Evolutionary conservation across 2,797 vertebrate genomes (phyloP), one percentile per base, ranked within the genome.

Genomic region (Helostoma temminkii): DNA sequence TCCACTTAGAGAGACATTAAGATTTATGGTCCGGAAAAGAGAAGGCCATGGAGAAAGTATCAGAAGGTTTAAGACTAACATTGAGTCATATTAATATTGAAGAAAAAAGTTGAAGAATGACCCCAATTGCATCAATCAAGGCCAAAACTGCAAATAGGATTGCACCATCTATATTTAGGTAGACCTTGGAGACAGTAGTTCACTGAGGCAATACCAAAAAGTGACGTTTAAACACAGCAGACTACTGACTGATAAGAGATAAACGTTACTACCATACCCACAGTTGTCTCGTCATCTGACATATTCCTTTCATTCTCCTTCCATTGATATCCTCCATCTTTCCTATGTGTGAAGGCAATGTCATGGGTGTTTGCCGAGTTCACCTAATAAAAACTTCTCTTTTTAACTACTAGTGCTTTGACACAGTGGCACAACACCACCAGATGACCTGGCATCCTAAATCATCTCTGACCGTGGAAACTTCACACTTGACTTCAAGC

Each of bases 1-100:
- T 86, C 85, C 88, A 90, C 86, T 93, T 92, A 91, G 87, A 89
- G 79, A 75, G 74, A 71, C 41, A 37, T 53, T 34, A 67, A 85
- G 86, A 90, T 93, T 88, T 88, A 90, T 81, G 48, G 19, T 32
- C 37, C 56, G 56, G 49, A 66, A 55, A 80, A 59, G 26, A 66
- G 46, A 66, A 70, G 74, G 66, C 71, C 62, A 65, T 15, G 34
- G 46, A 60, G 41, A 74, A 52, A 56, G 71, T 49, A 48, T 46
- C 48, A 63, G 45, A 61, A 18, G 43, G 14, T 15, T 2, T 19
- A 36, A 19, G 22, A 18, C 18, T 12, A 12, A 39, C 32, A 28
- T 4, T 36, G 9, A 55, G 5, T 8, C 25, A 41, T 15, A 48
- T 19, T 4, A 6, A 19, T 19, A 15, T 4, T 26, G 26, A 26